Percentiles rank a stretch among this genome's conserved stretches.
Evolutionary conservation across 2,888 invertebrate species (phyloP).

Genomic region (Lithophane socia): DNA sequence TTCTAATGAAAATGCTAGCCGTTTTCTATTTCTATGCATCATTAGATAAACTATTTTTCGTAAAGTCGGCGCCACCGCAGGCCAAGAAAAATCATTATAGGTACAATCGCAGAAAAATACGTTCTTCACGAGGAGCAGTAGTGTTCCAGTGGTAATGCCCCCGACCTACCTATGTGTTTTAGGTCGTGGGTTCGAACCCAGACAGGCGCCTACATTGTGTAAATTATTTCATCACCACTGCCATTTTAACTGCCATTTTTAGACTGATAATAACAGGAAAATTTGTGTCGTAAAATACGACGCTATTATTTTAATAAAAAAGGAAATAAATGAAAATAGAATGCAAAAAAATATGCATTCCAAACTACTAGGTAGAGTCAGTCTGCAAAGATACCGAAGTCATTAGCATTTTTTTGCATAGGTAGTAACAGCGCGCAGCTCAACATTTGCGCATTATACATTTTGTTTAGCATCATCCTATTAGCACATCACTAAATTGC

Average conservation of each 20-base stretch:
- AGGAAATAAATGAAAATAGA: too few relatives aligned
- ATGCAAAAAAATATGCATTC: background rate
- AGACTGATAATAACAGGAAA: background rate
- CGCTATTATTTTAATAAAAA: background rate
- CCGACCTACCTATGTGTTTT: too few relatives aligned
- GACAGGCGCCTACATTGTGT: too few relatives aligned
- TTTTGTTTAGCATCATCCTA: conserved; percentile 16
- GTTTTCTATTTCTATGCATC: background rate
- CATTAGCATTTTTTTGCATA: conserved; percentile 32
- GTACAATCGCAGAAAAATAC: background rate
- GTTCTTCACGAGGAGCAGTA: background rate
- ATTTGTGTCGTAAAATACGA: background rate
- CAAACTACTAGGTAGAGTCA: background rate
- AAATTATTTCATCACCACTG: too few relatives aligned
- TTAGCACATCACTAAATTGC: conserved; percentile 36
- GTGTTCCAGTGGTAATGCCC: too few relatives aligned
- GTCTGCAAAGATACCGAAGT: background rate
- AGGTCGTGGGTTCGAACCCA: too few relatives aligned
- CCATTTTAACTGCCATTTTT: too few relatives aligned
- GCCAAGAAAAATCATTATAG: background rate
- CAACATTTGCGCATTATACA: conserved; percentile 9
- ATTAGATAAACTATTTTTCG: background rate
- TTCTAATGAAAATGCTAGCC: background rate
- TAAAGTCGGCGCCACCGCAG: background rate
- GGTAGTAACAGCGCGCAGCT: conserved; percentile 22